Evolutionary conservation across 2,113 vertebrate species (phyloP), one percentile per base, ranked within the genome.

Genomic region (Petromus typicus): DNA sequence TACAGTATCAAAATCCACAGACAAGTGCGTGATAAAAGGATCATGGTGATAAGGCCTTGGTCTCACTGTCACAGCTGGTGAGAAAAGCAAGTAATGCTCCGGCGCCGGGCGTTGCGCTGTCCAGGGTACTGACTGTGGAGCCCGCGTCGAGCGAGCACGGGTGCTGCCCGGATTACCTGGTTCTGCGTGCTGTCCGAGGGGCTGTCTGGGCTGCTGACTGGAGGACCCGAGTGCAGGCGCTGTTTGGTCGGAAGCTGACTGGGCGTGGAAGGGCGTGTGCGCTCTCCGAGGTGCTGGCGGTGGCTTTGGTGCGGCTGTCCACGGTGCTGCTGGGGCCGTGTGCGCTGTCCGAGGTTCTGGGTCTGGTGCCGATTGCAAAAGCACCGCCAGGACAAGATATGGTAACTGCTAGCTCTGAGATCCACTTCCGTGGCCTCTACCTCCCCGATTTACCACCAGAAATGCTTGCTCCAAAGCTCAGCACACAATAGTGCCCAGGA

Each of bases 11-110:
- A 93, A 79, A 1, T n/a, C 11, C 37, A 43, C 10, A 63, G 89
- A 69, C 32, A 48, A 37, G n/a, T 37, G 12, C 4, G 25, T 3
- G 54, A 64, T n/a, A 32, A 48, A 80, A n/a, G 13, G 7, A 56
- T 34, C 1, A 0, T 1, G 0, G 37, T 13, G 13, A 23, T 57
- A 45, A 48, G 40, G 43, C 10, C 34, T 83, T 23, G 16, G 69
- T 37, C 37, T 25, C 75, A 0, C 3, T 5, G 8, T 20, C 54
- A 25, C 37, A 59, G 67, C 34, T 5, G 7, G 34, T 32, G 1
- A 75, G 43, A 14, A 90, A 14, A 30, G 1, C 0, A 8, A 12
- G 18, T 32, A 67, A 43, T 25, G 7, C 1, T 1, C 20, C 40
- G 30, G 22, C n/a, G 13, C 3, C 1, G 5, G 9, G 0, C 0